phyloP scores from a whole-genome alignment of 1,140 invertebrate genomes.

The Pygmarrhopalites habei region DNA sequence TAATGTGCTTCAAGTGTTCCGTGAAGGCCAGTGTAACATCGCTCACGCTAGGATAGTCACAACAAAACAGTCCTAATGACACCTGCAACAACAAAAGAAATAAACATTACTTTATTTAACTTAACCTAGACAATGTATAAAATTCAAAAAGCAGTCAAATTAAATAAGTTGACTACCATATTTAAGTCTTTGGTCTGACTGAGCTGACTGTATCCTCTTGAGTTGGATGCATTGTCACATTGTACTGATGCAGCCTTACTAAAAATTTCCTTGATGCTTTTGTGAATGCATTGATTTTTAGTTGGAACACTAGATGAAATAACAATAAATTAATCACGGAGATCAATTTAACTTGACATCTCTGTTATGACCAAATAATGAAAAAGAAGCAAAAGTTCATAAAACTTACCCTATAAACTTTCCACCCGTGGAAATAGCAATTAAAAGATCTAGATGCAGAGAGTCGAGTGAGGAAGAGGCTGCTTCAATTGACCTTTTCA shows the following conservation, averaged over 20 bases:
- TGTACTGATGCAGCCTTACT: neutral
- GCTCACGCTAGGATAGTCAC: slow-evolving; percentile 25
- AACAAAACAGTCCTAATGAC: slow-evolving; percentile 32
- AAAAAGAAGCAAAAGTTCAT: neutral
- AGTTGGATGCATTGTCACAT: slow-evolving; percentile 14
- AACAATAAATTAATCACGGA: too few species aligned
- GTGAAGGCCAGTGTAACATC: slow-evolving; percentile 25
- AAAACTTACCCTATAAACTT: slow-evolving; percentile 11
- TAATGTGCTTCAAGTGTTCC: slow-evolving; percentile 29
- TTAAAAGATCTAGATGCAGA: slow-evolving; percentile 16
- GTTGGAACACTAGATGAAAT: slow-evolving; percentile 15
- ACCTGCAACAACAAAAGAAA: slow-evolving; percentile 13
- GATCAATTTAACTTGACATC: too few species aligned
- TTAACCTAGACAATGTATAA: neutral
- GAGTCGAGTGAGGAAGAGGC: slow-evolving; percentile 4
- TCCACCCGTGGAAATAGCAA: slow-evolving; percentile 27
- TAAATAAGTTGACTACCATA: neutral
- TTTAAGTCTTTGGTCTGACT: neutral
- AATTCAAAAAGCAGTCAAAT: neutral
- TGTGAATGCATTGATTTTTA: slow-evolving; percentile 21
- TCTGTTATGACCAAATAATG: too few species aligned
- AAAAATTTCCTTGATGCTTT: slow-evolving; percentile 17
- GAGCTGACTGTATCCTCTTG: neutral
- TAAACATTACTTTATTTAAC: neutral
- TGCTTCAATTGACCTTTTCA: neutral